Percentiles rank a stretch among this genome's conserved stretches.
These are phyloP conservation scores for Polypterus senegalus DNA, from an alignment of 2,113 vertebrate species.

Conservation along the genomic window DNA sequence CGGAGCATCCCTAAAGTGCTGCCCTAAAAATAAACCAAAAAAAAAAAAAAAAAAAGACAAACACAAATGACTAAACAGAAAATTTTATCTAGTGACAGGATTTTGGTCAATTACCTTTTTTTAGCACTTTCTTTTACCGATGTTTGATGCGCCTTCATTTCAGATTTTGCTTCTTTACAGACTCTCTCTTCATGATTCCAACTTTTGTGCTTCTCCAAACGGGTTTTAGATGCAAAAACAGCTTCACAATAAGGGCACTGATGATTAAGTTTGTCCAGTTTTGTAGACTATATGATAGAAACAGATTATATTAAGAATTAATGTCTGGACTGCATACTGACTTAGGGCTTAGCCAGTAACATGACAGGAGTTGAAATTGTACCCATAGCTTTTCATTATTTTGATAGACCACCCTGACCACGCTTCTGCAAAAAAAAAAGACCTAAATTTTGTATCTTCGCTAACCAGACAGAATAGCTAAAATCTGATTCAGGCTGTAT, in stretches of 20 bases:
- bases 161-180: slow-evolving; percentile 31
- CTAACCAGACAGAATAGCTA: too few species aligned
- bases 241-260: slow-evolving; percentile 83
- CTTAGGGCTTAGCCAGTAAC: too few species aligned
- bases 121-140: slow-evolving; percentile 59
- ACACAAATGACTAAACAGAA: neutral
- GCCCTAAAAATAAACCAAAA: neutral
- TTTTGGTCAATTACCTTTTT: slow-evolving; percentile 65
- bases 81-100: too few species aligned
- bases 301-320: neutral
- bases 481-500: too few species aligned
- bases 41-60: neutral
- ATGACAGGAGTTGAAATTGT: too few species aligned
- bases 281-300: slow-evolving; percentile 47
- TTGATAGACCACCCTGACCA: too few species aligned
- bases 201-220: slow-evolving; percentile 83
- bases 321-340: too few species aligned
- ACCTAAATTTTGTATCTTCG: too few species aligned
- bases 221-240: slow-evolving; percentile 83
- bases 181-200: slow-evolving; percentile 83
- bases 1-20: too few species aligned
- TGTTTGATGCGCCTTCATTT: slow-evolving; percentile 48
- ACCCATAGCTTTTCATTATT: too few species aligned
- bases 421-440: too few species aligned
- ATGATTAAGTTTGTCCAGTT: slow-evolving; percentile 74